Conservation (phyloP, 2,797 vertebrate species). For the Epinephelus awoara region DNA sequence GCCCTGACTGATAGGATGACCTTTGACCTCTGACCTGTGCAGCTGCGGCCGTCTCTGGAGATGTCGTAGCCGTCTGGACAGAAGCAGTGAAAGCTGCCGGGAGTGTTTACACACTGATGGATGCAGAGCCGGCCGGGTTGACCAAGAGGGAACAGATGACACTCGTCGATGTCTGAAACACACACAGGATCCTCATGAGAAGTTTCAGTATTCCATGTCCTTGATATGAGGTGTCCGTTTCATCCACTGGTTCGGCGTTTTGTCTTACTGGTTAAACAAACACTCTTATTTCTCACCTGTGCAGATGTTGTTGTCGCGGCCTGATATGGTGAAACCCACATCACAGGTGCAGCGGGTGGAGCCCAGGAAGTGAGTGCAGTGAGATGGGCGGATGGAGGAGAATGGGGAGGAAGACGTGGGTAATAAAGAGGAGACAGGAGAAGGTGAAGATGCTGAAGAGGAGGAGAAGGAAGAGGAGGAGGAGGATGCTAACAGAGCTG, state of each 20-base stretch:
- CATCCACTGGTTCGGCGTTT: too few species aligned
- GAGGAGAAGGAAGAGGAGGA: constrained; percentile 20
- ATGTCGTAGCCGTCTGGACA: constrained; percentile 89
- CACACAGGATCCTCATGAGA: background rate
- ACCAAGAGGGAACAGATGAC: constrained; percentile 84
- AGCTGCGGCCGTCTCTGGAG: constrained; percentile 81
- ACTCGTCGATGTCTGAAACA: constrained; percentile 89
- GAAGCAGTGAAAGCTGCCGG: constrained; percentile 89
- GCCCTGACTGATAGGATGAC: rapidly evolving
- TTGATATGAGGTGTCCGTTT: too few species aligned
- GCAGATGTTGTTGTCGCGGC: constrained; percentile 82
- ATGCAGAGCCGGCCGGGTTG: constrained; percentile 85
- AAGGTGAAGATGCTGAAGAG: background rate
- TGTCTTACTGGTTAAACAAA: too few species aligned
- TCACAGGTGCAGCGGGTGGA: constrained; percentile 85
- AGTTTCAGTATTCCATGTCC: too few species aligned
- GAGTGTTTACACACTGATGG: constrained; percentile 88
- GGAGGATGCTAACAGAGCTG: constrained; percentile 41
- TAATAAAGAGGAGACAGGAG: background rate
- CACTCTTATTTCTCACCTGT: constrained; percentile 68
- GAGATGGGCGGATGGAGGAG: constrained; percentile 71
- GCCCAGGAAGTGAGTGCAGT: constrained; percentile 82
- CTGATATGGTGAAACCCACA: constrained; percentile 84
- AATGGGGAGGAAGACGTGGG: constrained; percentile 34
- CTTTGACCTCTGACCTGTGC: constrained; percentile 81